Evolutionary conservation across 2,888 invertebrate genomes (phyloP).

Genomic region (Ligdia adustata): DNA sequence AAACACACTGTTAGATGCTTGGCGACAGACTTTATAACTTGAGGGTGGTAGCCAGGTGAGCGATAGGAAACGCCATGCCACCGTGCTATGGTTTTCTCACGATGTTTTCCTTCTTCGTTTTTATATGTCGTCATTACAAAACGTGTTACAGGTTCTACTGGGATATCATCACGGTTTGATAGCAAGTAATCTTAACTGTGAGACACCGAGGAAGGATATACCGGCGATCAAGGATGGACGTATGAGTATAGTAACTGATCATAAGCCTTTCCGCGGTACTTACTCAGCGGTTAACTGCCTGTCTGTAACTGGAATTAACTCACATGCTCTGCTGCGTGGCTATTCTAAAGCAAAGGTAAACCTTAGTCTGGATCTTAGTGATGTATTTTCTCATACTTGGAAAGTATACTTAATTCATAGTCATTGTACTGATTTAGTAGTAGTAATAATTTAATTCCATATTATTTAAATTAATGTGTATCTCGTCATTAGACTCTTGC

Average conservation of each 20-base stretch:
- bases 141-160: constrained; percentile 6
- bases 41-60: too few species aligned
- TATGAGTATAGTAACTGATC: constrained; percentile 83
- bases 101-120: too few species aligned
- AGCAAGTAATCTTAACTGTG: not conserved
- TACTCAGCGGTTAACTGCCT: constrained; percentile 63
- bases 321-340: constrained; percentile 62
- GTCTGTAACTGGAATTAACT: constrained; percentile 62
- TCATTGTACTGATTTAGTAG: too few species aligned
- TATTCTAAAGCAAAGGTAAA: constrained; percentile 65
- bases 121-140: too few species aligned
- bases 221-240: constrained; percentile 33
- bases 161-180: not conserved
- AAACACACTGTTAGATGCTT: not conserved
- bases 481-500: too few species aligned
- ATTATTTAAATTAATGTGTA: too few species aligned
- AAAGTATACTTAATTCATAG: too few species aligned
- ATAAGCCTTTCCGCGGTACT: constrained; percentile 80
- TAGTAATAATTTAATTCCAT: too few species aligned
- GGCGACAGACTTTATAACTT: not conserved
- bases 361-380: too few species aligned
- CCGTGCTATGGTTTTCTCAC: too few species aligned
- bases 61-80: too few species aligned
- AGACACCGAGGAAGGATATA: not conserved
- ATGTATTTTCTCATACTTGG: too few species aligned